These are phyloP conservation scores for Danaus chrysippus DNA, from an alignment of 2,888 invertebrate species.

Conservation along the genomic window DNA sequence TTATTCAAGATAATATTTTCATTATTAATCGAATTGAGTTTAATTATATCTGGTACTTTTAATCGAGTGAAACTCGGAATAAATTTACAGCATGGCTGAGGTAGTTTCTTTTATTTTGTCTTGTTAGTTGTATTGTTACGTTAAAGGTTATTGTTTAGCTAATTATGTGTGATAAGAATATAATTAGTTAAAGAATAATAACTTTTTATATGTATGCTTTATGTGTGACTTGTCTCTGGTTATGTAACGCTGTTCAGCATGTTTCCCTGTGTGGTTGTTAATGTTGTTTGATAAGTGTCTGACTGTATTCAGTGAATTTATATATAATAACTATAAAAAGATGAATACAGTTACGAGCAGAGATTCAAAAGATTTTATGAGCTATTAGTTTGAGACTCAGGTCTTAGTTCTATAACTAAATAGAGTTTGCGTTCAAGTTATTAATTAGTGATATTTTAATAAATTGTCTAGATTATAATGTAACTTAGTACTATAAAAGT, in stretches of 20 bases:
- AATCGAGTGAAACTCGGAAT: constrained; percentile 55
- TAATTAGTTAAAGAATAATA: background rate
- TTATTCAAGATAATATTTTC: too few relatives aligned
- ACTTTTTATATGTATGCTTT: background rate
- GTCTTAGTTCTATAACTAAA: too few relatives aligned
- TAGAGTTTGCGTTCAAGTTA: background rate
- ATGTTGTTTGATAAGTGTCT: too few relatives aligned
- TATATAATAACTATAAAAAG: too few relatives aligned
- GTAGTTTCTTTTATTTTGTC: constrained; percentile 50
- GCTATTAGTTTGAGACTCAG: too few relatives aligned
- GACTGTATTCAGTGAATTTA: too few relatives aligned
- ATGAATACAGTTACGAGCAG: too few relatives aligned
- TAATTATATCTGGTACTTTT: background rate
- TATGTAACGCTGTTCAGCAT: background rate
- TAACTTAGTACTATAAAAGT: background rate
- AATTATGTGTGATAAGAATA: background rate
- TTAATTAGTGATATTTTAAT: constrained; percentile 9
- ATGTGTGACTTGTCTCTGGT: background rate
- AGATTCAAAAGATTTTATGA: too few relatives aligned
- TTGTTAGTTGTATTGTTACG: constrained; percentile 26
- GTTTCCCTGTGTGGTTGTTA: too few relatives aligned
- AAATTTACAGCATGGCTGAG: constrained; percentile 62
- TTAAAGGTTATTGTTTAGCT: constrained; percentile 14
- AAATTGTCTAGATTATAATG: background rate
- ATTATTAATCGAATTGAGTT: too few relatives aligned